Evolutionary conservation across 2,888 invertebrate genomes (phyloP).

Genomic region (Gnatocerus cornutus): DNA sequence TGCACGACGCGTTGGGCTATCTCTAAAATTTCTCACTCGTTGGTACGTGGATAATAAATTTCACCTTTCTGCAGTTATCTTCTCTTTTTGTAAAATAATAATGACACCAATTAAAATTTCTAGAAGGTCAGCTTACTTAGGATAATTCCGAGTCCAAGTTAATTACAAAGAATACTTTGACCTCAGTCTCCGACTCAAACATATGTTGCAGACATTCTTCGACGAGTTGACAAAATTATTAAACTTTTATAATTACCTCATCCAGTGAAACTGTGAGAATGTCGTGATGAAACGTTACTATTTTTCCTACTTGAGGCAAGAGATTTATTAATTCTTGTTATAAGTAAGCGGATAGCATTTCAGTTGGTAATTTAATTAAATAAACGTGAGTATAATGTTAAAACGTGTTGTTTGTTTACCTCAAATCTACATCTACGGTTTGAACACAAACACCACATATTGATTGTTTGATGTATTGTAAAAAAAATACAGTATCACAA

Average conservation of each 20-base stretch:
- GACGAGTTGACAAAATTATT: constrained; percentile 20
- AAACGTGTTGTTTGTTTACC: constrained; percentile 1
- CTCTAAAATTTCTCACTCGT: not conserved
- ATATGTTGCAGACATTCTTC: not conserved
- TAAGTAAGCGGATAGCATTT: constrained; percentile 1
- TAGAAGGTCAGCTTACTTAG: constrained; percentile 19
- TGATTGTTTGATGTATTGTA: no score
- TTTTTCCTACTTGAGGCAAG: not conserved
- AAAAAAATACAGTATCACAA: not conserved
- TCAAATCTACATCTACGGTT: not conserved
- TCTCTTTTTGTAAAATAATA: constrained; percentile 16
- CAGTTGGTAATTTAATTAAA: not conserved
- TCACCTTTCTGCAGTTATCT: constrained; percentile 2
- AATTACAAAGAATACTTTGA: constrained; percentile 23
- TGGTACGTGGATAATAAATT: no score
- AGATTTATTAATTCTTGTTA: constrained; percentile 12
- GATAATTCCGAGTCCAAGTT: constrained; percentile 12
- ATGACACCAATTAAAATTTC: constrained; percentile 30
- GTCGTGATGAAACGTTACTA: not conserved
- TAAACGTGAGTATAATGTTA: no score
- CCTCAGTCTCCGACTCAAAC: constrained; percentile 11
- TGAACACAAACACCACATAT: no score
- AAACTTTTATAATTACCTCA: constrained; percentile 22
- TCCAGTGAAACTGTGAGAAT: constrained; percentile 10
- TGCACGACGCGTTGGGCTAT: not conserved